Conservation (phyloP, 2,113 vertebrate species). For the Percina caprodes region DNA sequence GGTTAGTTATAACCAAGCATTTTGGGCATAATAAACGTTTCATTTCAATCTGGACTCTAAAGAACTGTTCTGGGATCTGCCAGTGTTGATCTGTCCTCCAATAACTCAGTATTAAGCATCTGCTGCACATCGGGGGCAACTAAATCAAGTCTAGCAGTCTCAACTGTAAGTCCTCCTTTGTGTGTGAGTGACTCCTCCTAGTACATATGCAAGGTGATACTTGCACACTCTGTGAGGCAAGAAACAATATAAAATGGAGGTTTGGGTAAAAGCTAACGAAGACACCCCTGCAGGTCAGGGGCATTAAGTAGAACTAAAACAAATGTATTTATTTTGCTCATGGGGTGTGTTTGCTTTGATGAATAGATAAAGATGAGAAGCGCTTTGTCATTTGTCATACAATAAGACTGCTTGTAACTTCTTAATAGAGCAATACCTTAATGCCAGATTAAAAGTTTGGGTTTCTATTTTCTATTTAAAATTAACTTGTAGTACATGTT, state of each 20-base stretch:
- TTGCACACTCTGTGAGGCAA: background rate
- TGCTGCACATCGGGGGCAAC: constrained; percentile 31
- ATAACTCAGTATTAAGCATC: constrained; percentile 56
- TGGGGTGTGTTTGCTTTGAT: background rate
- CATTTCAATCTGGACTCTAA: constrained; percentile 37
- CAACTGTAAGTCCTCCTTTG: constrained; percentile 27
- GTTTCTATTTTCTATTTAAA: background rate
- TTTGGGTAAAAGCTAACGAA: background rate
- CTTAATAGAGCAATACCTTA: background rate
- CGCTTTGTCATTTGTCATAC: background rate
- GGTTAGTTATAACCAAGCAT: background rate
- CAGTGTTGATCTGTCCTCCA: constrained; percentile 46
- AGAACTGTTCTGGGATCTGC: constrained; percentile 41
- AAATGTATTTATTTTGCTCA: background rate
- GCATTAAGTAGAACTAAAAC: background rate
- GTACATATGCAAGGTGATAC: background rate
- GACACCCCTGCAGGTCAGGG: background rate
- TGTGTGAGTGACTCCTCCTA: background rate
- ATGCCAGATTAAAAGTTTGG: background rate
- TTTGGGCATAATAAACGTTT: constrained; percentile 1
- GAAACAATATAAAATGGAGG: background rate
- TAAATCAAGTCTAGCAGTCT: constrained; percentile 39
- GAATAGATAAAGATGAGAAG: background rate
- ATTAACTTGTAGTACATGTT: no score
- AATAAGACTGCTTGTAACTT: background rate